Percentiles rank a stretch among this genome's conserved stretches.
Evolutionary conservation across 1,140 invertebrate species (phyloP).

Genomic region (Zaprionus taronus): DNA sequence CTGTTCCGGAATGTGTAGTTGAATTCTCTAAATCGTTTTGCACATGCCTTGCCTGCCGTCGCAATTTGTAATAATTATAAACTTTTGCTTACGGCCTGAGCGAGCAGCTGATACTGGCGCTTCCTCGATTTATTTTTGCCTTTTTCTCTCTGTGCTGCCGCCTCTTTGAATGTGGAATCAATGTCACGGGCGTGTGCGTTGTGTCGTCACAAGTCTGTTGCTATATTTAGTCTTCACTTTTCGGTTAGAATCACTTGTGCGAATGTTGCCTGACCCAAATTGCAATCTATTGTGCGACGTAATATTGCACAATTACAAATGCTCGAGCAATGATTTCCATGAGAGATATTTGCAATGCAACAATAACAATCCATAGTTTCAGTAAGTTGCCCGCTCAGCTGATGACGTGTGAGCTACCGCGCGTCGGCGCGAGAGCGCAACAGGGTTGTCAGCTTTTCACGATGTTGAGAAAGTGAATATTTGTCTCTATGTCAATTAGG

Average conservation of each 20-base stretch:
- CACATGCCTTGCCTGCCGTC: slow-evolving; percentile 30
- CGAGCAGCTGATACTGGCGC: slow-evolving; percentile 72
- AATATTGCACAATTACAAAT: slow-evolving; percentile 26
- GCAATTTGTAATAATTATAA: slow-evolving; percentile 56
- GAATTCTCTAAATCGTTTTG: slow-evolving; percentile 27
- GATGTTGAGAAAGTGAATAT: neutral
- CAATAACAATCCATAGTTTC: slow-evolving; percentile 54
- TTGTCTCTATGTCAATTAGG: neutral
- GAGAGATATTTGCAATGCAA: slow-evolving; percentile 37
- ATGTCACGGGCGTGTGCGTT: slow-evolving; percentile 62
- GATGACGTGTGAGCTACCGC: slow-evolving; percentile 59
- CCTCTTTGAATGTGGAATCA: slow-evolving; percentile 67
- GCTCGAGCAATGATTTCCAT: slow-evolving; percentile 47
- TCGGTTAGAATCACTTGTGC: slow-evolving; percentile 54
- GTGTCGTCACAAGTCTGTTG: slow-evolving; percentile 41
- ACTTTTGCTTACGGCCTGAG: slow-evolving; percentile 52
- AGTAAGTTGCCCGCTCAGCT: slow-evolving; percentile 53
- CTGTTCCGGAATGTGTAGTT: slow-evolving; percentile 34
- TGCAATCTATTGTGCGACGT: slow-evolving; percentile 28
- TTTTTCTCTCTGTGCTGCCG: slow-evolving; percentile 41
- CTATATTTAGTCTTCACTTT: slow-evolving; percentile 50
- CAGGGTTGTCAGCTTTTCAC: slow-evolving; percentile 50
- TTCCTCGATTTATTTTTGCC: slow-evolving; percentile 77
- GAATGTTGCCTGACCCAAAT: slow-evolving; percentile 45
- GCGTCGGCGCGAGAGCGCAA: slow-evolving; percentile 56